These are phyloP conservation scores for Callyntrura guangdongensis DNA, from an alignment of 2,888 invertebrate species.

Conservation along the genomic window DNA sequence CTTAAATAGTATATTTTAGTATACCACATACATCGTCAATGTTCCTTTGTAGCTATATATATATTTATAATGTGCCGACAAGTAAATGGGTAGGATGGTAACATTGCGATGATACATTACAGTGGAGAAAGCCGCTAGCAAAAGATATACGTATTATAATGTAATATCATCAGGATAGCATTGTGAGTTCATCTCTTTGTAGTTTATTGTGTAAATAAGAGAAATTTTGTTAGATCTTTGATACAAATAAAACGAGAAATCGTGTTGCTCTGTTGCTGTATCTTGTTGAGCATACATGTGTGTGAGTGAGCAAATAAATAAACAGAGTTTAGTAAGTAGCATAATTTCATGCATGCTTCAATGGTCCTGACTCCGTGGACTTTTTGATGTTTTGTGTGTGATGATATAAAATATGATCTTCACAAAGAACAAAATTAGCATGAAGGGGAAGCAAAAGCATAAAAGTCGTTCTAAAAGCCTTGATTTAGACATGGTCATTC, in stretches of 20 bases:
- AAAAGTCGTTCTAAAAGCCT: background rate
- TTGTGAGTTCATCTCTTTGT: background rate
- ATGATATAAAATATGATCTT: background rate
- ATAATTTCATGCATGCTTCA: background rate
- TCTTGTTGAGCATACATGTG: background rate
- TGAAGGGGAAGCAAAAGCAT: background rate
- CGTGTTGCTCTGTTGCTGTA: background rate
- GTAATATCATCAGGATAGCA: too few relatives aligned
- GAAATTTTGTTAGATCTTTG: slow-evolving; percentile 19
- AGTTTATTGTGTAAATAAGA: slow-evolving; percentile 3
- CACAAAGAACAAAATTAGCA: background rate
- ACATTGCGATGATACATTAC: too few relatives aligned
- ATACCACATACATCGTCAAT: too few relatives aligned
- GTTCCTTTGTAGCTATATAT: too few relatives aligned
- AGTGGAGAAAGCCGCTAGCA: too few relatives aligned
- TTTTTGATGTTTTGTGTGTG: background rate
- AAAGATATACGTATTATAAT: too few relatives aligned
- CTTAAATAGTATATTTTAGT: background rate
- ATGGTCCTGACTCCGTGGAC: background rate
- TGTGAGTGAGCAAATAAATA: slow-evolving; percentile 4
- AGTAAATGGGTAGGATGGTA: too few relatives aligned
- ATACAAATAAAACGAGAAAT: slow-evolving; percentile 18
- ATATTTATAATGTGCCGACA: too few relatives aligned
- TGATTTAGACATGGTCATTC: too few relatives aligned
- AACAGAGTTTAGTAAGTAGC: background rate